Evolutionary conservation across 2,113 vertebrate species (phyloP).

Genomic region (Chamaea fasciata): DNA sequence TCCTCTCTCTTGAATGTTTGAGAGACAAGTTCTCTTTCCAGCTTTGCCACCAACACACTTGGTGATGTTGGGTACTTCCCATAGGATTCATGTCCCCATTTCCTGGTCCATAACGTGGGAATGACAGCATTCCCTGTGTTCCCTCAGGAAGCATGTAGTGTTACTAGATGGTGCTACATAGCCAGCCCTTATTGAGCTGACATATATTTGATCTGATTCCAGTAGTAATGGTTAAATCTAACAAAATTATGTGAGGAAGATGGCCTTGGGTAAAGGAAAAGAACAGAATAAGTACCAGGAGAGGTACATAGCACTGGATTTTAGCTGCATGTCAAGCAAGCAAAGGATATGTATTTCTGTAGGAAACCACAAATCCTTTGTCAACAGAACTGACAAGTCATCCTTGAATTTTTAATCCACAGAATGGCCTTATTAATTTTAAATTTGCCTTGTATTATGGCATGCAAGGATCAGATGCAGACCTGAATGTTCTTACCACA

Average conservation of each 20-base stretch:
- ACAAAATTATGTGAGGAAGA: not conserved
- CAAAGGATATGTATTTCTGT: not conserved
- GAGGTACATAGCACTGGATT: not conserved
- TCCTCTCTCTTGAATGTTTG: not conserved
- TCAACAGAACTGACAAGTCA: slow-evolving; percentile 8
- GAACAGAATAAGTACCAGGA: not conserved
- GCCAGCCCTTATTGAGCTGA: not conserved
- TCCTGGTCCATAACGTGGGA: not conserved
- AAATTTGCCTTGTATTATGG: not conserved
- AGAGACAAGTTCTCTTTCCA: not conserved
- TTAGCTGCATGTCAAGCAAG: not conserved
- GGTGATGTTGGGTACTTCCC: rapidly evolving
- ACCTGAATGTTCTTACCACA: not conserved
- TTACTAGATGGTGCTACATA: not conserved
- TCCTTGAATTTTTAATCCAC: slow-evolving; percentile 16
- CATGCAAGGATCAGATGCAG: not conserved
- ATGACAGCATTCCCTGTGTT: not conserved
- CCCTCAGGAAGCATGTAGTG: not conserved
- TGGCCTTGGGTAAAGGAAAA: not conserved
- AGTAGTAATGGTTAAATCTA: not conserved
- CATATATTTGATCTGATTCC: not conserved
- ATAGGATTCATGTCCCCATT: rapidly evolving
- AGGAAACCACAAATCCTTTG: slow-evolving; percentile 21
- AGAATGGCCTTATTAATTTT: not conserved
- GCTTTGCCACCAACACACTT: not conserved